Evolutionary conservation across 2,888 invertebrate genomes (phyloP).

Genomic region (Dasypogon diadema): DNA sequence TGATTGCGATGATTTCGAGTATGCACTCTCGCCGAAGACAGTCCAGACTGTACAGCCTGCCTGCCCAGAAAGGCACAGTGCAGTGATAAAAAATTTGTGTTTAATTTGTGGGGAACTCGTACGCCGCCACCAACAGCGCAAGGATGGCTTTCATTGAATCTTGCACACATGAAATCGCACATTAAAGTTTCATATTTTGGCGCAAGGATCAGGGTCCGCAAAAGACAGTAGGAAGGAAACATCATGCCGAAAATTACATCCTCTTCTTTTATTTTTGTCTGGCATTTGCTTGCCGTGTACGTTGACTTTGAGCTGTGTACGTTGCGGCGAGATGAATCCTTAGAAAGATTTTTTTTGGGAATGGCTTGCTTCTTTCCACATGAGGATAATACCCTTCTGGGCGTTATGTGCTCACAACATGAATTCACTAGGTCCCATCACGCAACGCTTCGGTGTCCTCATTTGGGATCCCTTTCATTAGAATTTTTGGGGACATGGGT

Average conservation of each 20-base stretch:
- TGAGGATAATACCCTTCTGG: conserved; percentile 20
- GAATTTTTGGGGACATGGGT: conserved; percentile 32
- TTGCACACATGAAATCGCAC: conserved; percentile 44
- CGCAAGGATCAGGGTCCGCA: conserved; percentile 27
- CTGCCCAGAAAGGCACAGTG: neutral
- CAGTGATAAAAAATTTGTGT: conserved; percentile 9
- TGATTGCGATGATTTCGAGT: no score
- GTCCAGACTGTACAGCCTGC: neutral
- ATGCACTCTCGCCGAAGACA: no score
- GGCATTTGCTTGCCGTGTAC: conserved; percentile 19
- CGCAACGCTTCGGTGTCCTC: neutral
- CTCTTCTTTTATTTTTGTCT: conserved; percentile 39
- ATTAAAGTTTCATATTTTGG: conserved; percentile 48
- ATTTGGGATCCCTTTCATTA: conserved; percentile 34
- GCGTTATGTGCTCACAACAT: conserved; percentile 15
- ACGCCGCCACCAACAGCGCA: neutral
- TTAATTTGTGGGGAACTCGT: conserved; percentile 34
- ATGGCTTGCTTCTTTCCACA: conserved; percentile 6
- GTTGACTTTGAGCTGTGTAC: conserved; percentile 13
- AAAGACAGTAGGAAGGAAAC: conserved; percentile 37
- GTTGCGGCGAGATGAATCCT: conserved; percentile 28
- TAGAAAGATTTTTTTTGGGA: conserved; percentile 15
- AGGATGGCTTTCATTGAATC: conserved; percentile 22
- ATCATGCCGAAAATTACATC: conserved; percentile 31
- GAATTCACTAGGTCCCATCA: conserved; percentile 4